These are phyloP conservation scores for Girardinus metallicus DNA, from an alignment of 2,797 vertebrate genomes.

Conservation along the genomic window DNA sequence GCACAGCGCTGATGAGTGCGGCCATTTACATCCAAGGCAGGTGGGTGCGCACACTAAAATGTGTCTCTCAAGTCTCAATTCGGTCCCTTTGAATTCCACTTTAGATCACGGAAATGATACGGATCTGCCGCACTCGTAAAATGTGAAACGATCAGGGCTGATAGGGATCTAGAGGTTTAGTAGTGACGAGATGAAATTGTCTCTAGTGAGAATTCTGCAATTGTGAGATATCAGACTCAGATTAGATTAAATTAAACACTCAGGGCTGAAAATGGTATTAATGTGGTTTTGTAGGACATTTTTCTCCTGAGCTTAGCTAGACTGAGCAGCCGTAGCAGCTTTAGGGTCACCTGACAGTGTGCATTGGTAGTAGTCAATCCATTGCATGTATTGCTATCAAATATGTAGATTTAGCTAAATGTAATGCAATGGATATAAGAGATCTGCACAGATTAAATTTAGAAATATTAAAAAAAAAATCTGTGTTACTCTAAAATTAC, in stretches of 20 bases:
- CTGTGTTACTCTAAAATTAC: constrained; percentile 14
- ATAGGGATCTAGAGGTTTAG: constrained; percentile 78
- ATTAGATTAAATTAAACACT: constrained; percentile 70
- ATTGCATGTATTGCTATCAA: constrained; percentile 13
- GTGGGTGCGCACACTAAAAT: constrained; percentile 60
- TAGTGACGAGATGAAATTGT: constrained; percentile 70
- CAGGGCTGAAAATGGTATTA: constrained; percentile 51
- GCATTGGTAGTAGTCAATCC: constrained; percentile 18
- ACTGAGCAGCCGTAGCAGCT: constrained; percentile 38
- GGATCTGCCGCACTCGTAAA: constrained; percentile 71
- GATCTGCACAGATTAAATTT: constrained; percentile 16
- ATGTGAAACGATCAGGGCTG: constrained; percentile 70
- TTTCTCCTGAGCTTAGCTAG: constrained; percentile 29
- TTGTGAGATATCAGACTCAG: constrained; percentile 67
- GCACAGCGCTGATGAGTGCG: constrained; percentile 69
- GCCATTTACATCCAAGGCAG: constrained; percentile 74
- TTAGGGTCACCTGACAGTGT: constrained; percentile 24
- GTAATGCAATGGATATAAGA: constrained; percentile 7
- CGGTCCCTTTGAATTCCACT: constrained; percentile 70
- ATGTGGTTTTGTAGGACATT: constrained; percentile 45
- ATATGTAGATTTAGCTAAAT: constrained; percentile 21
- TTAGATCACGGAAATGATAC: constrained; percentile 75
- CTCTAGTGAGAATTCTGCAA: constrained; percentile 70
- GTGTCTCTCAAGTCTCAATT: constrained; percentile 67
- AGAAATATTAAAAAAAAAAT: constrained; percentile 24